Conservation (phyloP, 2,888 invertebrate species). For the Cantharis flavilabris region DNA sequence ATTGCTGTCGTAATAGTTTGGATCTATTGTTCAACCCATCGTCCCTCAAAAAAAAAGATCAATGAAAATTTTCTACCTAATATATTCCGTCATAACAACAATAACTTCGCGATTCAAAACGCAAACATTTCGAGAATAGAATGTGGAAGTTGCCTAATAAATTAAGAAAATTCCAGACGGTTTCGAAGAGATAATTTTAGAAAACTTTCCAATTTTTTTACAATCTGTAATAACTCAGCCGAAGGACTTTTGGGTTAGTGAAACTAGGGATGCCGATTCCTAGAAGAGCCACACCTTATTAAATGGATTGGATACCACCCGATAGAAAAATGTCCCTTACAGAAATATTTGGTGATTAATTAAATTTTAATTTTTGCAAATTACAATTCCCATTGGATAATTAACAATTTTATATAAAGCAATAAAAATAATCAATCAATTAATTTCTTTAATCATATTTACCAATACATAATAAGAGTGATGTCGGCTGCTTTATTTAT, state of each 20-base stretch:
- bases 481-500: slow-evolving; percentile 1
- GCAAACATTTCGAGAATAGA: neutral
- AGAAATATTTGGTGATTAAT: neutral
- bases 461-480: neutral
- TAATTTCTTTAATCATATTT: neutral
- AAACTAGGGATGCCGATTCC: neutral
- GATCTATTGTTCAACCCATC: neutral
- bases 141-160: neutral
- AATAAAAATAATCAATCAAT: neutral
- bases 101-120: neutral
- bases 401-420: neutral
- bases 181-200: neutral
- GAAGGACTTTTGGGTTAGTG: neutral
- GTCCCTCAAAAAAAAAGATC: neutral
- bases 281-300: neutral
- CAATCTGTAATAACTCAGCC: neutral
- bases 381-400: neutral
- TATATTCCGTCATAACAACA: neutral
- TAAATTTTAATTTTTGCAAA: neutral
- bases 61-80: neutral
- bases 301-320: neutral
- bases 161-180: neutral
- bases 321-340: neutral
- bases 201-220: neutral
- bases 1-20: neutral